Percentiles rank a stretch among this genome's conserved stretches.
phyloP scores from a whole-genome alignment of 1,140 invertebrate genomes.

The Drosophila parabipectinata region DNA sequence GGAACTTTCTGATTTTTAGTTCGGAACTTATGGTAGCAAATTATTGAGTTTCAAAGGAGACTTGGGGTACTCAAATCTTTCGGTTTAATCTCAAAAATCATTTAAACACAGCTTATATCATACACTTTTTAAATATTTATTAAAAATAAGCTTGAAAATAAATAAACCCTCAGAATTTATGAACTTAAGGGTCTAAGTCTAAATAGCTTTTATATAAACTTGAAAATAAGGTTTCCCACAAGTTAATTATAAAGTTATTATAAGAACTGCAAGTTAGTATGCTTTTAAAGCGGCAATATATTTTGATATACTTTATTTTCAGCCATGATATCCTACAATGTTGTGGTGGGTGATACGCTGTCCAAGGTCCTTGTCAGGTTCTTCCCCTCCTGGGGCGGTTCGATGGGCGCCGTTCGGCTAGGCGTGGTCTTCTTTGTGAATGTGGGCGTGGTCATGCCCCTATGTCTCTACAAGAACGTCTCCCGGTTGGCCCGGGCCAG shows the following conservation, averaged over 20 bases:
- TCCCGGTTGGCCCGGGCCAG: slow-evolving; percentile 91
- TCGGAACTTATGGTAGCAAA: no score
- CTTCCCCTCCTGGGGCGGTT: slow-evolving; percentile 85
- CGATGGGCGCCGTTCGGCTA: slow-evolving; percentile 87
- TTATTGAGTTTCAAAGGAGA: no score
- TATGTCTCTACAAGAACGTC: slow-evolving; percentile 93
- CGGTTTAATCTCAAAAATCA: no score
- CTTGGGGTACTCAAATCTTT: no score
- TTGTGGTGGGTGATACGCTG: slow-evolving; percentile 94
- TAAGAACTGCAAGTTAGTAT: not conserved
- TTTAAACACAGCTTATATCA: no score
- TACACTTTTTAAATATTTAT: not conserved
- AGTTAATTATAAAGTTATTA: not conserved
- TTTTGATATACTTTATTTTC: slow-evolving; percentile 32
- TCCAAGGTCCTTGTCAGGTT: slow-evolving; percentile 92
- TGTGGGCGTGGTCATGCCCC: slow-evolving; percentile 89
- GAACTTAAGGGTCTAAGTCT: not conserved
- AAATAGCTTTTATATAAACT: not conserved
- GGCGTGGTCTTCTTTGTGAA: slow-evolving; percentile 92
- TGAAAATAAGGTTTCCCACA: not conserved
- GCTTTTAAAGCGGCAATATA: not conserved
- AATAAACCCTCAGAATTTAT: not conserved
- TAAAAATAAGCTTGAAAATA: not conserved
- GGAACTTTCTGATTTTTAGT: not conserved
- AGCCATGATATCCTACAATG: slow-evolving; percentile 97